Base-by-base conservation (phyloP, 2,888 invertebrate species). In the Eugnorisma glareosa region DNA sequence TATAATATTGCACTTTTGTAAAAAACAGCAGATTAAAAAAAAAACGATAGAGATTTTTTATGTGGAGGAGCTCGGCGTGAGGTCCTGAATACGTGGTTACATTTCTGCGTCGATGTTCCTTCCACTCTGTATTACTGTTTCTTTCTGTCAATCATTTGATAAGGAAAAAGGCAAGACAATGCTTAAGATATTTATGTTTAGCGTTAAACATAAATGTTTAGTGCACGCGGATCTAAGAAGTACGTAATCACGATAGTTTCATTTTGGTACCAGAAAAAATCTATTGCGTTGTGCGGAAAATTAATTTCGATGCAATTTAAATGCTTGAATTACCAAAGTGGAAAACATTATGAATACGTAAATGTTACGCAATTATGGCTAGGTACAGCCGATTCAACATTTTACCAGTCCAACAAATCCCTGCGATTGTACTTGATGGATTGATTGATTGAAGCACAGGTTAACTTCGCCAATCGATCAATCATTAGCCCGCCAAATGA, bases 381-480 rank as follows among this genome's bases (percentile, higher is more conserved):
- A 21, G 7, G 48, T 35, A 54, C 35, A 7, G 13, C 5, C 21
- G 35, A n/a, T 15, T 67, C 15, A 67, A 48, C 66, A 40, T 76
- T 66, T n/a, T 28, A 77, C 51, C 31, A 67, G 13, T 48, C 10
- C 13, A 43, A 78, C 71, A 59, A 71, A 78, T 31, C 57, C 64
- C 35, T 10, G 78, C 40, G 45, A 31, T 59, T 59, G 24, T 78
- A 59, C 68, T 67, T 35, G 43, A 78, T 37, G 24, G 72, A 72
- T 72, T 67, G 79, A 78, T 79, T 67, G 71, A 78, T 66, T 59
- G 71, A 43, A 35, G 70, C 48, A 59, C 66, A 66, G 79, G 79
- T 79, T 72, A 59, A 79, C 72, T 78, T 51, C 28, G 35, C 43
- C 37, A 66, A 59, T 66, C 78, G 15, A 77, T 77, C 77, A 68